Conservation (phyloP, 2,888 invertebrate species). For the Chirona hameri region DNA sequence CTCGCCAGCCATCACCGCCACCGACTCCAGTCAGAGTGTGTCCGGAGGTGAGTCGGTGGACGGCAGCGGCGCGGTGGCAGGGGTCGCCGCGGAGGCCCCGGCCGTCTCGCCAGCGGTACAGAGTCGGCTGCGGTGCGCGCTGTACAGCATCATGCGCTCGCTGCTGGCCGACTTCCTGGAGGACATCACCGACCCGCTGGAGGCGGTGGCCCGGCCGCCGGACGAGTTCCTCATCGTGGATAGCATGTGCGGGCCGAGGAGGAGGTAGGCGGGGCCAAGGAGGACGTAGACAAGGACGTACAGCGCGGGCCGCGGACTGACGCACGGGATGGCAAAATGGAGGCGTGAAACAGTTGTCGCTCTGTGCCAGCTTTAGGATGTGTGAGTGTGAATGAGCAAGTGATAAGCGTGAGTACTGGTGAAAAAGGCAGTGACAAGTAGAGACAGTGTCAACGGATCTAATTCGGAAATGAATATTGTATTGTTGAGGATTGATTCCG, state of each 20-base stretch:
- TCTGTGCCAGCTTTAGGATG: no score
- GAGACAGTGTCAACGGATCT: no score
- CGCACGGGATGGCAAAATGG: no score
- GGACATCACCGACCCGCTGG: slow-evolving; percentile 24
- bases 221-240: slow-evolving; percentile 13
- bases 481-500: no score
- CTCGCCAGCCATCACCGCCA: neutral
- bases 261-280: neutral
- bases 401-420: no score
- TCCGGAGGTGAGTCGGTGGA: neutral
- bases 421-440: no score
- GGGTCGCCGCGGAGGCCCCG: neutral
- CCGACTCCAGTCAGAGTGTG: neutral
- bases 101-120: neutral
- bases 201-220: slow-evolving; percentile 5
- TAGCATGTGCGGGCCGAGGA: neutral
- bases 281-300: no score
- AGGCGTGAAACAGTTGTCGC: no score
- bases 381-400: no score
- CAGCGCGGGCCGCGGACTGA: no score
- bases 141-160: slow-evolving; percentile 2
- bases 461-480: no score
- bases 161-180: slow-evolving; percentile 14
- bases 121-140: neutral
- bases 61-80: neutral